Evolutionary conservation across 35 echinoderm and acorn worm genomes (phyloP), one percentile per base, ranked within the genome.

Genomic region (Lytechinus pictus): DNA sequence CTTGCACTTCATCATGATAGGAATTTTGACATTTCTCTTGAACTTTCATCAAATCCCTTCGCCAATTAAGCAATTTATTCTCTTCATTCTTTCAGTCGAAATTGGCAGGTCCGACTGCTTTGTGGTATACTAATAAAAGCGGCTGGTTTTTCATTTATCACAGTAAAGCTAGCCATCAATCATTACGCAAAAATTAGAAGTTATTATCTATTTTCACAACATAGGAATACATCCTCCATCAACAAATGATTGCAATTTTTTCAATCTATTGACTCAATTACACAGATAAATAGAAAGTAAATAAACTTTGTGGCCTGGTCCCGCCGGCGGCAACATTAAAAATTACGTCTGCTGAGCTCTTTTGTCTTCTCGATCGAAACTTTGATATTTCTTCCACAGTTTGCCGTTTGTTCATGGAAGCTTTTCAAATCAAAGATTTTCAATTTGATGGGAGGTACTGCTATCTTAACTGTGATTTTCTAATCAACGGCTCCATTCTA

Each of bases 401-500:
- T 19, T 79, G 66, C n/a, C 66, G 19, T 79, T 7, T 16, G 66
- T 7, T 79, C 66, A 79, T 16, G 19, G 66, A 79, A n/a, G 19
- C 66, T 79, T 79, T 79, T n/a, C 66, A 24, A 79, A 79, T 79
- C 66, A 79, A 79, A 79, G 66, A 79, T 79, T 79, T 79, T 24
- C 66, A 79, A 79, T 79, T 79, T n/a, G 19, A 27, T 9, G 88
- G 88, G 88, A 52, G 88, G 88, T 52, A 28, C 88, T 13, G 88
- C 27, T 3, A 52, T 54, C 92, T 16, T 33, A 21, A 57, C 92
- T 57, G n/a, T 57, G 92, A 16, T 27, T 27, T 54, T 93, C 54
- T 93, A 93, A 93, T 93, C 92, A 93, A 93, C 92, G 53, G 53
- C 92, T 57, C 92, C 54, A 93, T 93, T 56, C 55, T 93, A 54